Base-by-base conservation (phyloP, 2,113 vertebrate genomes). In the Emydura subglobosa region DNA sequence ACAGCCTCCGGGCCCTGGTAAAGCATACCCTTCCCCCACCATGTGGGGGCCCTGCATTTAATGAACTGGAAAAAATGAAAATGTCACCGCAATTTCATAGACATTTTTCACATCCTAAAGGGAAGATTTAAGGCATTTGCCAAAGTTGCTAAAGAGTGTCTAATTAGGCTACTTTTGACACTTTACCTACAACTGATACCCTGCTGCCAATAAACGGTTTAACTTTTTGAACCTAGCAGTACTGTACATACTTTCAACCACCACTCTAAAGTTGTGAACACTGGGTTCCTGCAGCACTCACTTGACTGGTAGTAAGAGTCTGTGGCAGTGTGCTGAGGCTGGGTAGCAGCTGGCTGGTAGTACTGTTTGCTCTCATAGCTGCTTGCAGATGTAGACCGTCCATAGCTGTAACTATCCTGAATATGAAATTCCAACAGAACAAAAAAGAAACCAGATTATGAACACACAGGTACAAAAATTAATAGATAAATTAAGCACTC, bases 261-360 rank as follows among this genome's bases (percentile, higher is more conserved):
- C 27, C 10, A 2, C 12, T 17, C 10, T 22, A 10, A 21, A 57
- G 53, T 3, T 5, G 17, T 0, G 10, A 80, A 27, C 21, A 39
- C 25, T n/a, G 42, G 74, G 16, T 61, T 51, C 34, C 79, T 72
- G 83, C 22, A 85, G 54, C 7, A 49, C 93, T 91, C 83, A 98
- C 98, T 97, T 82, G 98, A 97, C 85, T 98, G 98, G 97, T 98
- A 98, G 96, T 95, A 98, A 0, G 92, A 94, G 47, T 97, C 98
- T 2, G 96, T 68, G n/a, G 97, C 94, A 1, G 97, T 95, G 55
- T 84, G 94, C 89, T 98, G 98, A 54, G 98, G 97, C 3, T 97
- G 87, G 13, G 96, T 68, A 82, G 96, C 95, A 19, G 90, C 98
- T 1, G 98, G 96, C 88, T 96, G 98, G 83, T 97, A 97, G 95